These are phyloP conservation scores for Muraenolepis orangiensis DNA, from an alignment of 2,797 vertebrate species.

Conservation along the genomic window DNA sequence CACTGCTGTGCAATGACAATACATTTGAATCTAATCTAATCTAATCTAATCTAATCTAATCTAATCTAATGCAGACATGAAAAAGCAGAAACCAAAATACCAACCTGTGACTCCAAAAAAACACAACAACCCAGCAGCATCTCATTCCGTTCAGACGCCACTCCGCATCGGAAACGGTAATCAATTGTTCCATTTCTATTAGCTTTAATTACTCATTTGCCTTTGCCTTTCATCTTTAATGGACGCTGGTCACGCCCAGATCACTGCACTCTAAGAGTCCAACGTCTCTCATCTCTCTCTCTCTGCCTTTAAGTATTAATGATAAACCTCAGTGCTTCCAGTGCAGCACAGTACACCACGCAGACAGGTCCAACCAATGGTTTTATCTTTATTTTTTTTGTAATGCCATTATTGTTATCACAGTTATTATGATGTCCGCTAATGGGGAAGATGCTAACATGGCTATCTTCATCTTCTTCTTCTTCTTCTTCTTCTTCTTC, in stretches of 20 bases:
- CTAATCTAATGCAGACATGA: no score
- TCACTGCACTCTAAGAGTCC: constrained; percentile 16
- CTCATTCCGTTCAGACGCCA: not conserved
- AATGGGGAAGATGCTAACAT: constrained; percentile 77
- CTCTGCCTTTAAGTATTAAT: constrained; percentile 43
- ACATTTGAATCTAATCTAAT: no score
- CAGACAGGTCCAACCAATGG: no score
- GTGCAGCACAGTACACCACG: not conserved
- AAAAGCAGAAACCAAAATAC: no score
- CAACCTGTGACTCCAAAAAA: not conserved
- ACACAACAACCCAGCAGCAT: not conserved
- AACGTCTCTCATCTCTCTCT: constrained; percentile 41
- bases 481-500: no score
- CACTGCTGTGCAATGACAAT: no score
- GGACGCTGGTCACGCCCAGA: not conserved
- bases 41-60: no score
- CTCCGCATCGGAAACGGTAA: not conserved
- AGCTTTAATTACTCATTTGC: not conserved
- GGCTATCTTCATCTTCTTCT: no score
- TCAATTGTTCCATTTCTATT: not conserved
- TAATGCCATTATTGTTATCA: constrained; percentile 82
- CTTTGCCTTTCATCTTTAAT: not conserved
- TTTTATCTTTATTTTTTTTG: constrained; percentile 78
- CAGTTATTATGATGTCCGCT: constrained; percentile 82
- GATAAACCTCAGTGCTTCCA: constrained; percentile 60